A percentile compares a stretch with the other conserved stretches of the same genome.
phyloP scores from a whole-genome alignment of 2,113 vertebrate genomes.

The Cavia porcellus region DNA sequence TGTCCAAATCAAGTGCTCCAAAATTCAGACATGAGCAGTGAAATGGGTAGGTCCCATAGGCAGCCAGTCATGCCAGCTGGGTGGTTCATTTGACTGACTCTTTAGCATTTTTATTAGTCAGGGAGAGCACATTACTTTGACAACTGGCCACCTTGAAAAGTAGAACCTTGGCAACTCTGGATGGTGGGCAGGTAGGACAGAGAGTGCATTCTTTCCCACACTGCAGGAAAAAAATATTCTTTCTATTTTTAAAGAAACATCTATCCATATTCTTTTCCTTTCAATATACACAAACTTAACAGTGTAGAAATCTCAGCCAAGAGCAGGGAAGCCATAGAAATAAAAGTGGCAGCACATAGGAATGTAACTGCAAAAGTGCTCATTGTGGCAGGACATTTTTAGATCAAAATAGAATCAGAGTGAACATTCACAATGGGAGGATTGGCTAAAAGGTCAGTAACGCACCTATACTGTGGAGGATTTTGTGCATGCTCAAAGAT shows the following conservation, averaged over 20 bases:
- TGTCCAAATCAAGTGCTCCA: neutral
- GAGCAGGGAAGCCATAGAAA: neutral
- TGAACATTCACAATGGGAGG: neutral
- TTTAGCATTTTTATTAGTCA: neutral
- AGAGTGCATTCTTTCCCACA: too few species aligned
- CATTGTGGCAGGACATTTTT: neutral
- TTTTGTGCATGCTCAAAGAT: neutral
- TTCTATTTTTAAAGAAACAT: neutral
- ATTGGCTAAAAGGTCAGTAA: neutral
- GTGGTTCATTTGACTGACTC: neutral
- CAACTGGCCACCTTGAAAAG: neutral
- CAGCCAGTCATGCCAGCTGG: neutral
- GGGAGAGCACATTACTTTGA: neutral
- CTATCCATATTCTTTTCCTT: neutral
- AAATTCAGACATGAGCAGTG: neutral
- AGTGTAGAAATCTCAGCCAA: neutral
- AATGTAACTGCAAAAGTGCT: neutral
- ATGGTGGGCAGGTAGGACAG: neutral
- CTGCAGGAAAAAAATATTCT: neutral
- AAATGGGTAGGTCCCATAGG: rapidly evolving
- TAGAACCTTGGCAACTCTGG: neutral
- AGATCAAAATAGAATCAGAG: neutral
- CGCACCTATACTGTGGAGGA: neutral
- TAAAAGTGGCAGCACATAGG: rapidly evolving
- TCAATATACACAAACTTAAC: neutral